Base-by-base conservation (phyloP, 1,140 invertebrate genomes). In the Phenacoccus solenopsis region DNA sequence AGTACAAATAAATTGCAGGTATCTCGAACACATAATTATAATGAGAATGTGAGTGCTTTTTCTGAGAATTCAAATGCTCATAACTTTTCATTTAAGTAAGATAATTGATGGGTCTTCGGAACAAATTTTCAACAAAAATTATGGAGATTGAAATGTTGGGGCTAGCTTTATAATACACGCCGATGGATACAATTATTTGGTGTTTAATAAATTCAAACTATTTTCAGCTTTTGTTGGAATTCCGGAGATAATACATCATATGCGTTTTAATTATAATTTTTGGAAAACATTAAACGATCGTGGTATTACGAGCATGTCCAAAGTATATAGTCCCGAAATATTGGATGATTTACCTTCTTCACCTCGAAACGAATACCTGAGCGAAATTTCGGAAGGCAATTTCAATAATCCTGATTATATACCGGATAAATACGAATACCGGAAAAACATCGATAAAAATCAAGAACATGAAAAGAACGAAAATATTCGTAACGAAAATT, bases 181-280 rank as follows among this genome's bases (percentile, higher is more conserved):
- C n/a, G n/a, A n/a, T n/a, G n/a, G n/a, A n/a, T n/a, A n/a, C n/a
- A n/a, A n/a, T n/a, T n/a, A n/a, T n/a, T n/a, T n/a, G n/a, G n/a
- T n/a, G n/a, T n/a, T n/a, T n/a, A n/a, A n/a, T n/a, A n/a, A n/a
- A n/a, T n/a, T n/a, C n/a, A n/a, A n/a, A n/a, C n/a, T n/a, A n/a
- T n/a, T 49, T 28, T 0, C 78, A 96, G 94, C 89, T 68, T 94
- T 96, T 78, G 90, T 94, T 75, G 91, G 96, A 78, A 88, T 96
- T 82, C 93, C 93, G 0, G 91, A 96, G 80, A 81, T 96, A 72
- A 86, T 95, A 67, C 83, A 84, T 0, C 85, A 93, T 77, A 87
- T 96, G 78, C 85, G 89, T 74, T 81, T 81, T 73, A 98, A 98
- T 80, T 95, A 96, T 78, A 82, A 89, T 67, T 92, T 90, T 77